These are phyloP conservation scores for Cryptoprocta ferox DNA, from an alignment of 2,797 vertebrate species.

Conservation along the genomic window DNA sequence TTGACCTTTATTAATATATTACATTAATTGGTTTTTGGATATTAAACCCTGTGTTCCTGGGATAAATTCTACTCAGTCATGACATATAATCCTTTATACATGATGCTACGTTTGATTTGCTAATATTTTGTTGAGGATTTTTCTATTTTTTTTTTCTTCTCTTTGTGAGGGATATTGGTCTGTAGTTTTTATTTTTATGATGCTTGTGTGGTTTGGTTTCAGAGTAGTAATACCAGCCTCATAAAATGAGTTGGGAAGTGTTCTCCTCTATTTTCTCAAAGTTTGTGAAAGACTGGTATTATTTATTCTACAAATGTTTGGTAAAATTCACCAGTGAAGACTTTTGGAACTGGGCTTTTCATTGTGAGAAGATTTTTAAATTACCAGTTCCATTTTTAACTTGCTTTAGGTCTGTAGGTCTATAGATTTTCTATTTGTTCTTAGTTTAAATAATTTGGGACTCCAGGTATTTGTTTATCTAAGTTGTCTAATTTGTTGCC, in stretches of 20 bases:
- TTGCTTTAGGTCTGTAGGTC: background rate
- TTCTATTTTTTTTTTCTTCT: background rate
- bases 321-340: slow-evolving; percentile 40
- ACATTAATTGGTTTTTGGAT: background rate
- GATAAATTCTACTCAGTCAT: slow-evolving; percentile 17
- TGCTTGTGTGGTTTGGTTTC: slow-evolving; percentile 1
- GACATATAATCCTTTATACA: background rate
- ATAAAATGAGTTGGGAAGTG: background rate
- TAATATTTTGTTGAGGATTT: slow-evolving; percentile 1
- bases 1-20: slow-evolving; percentile 29
- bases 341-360: slow-evolving; percentile 9
- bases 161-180: background rate
- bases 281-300: background rate
- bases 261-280: slow-evolving; percentile 7
- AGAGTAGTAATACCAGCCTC: slow-evolving; percentile 1
- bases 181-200: background rate
- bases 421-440: background rate
- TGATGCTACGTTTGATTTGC: background rate
- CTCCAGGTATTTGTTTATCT: background rate
- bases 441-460: slow-evolving; percentile 28
- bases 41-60: slow-evolving; percentile 5
- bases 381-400: slow-evolving; percentile 41
- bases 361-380: slow-evolving; percentile 48
- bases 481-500: background rate
- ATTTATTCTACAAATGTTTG: slow-evolving; percentile 2